Evolutionary conservation across 2,797 vertebrate species (phyloP), one percentile per base, ranked within the genome.

Genomic region (Clarias fuscus): DNA sequence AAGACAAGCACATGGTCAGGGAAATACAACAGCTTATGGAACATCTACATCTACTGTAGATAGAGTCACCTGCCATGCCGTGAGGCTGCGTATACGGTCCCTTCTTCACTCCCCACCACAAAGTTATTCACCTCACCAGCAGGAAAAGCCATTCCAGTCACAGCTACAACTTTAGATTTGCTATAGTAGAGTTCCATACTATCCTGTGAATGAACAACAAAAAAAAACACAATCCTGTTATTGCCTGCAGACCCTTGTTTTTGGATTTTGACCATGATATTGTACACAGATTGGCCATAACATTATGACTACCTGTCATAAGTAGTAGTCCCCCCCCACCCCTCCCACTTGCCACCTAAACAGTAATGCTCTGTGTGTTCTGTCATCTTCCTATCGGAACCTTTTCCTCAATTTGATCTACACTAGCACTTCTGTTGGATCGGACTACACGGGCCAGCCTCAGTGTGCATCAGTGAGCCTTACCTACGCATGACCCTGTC

Each of bases 141-240:
- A 48, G 97, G 97, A 91, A 97, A 97, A 85, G 96, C 97, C 96
- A 97, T 97, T 90, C 96, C 96, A 3, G 97, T 97, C 84, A 97
- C 97, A 0, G 96, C 96, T 82, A 97, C 96, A 2, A 96, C 90
- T 86, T 97, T 97, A 86, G 96, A 97, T 89, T 97, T 97, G 89
- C 96, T 97, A 92, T 96, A 96, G 65, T 96, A 94, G 90, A 97
- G 93, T 91, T 97, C 96, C 96, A 97, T 97, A 91, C 96, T 97
- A 90, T 97, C 97, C 97, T 97, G 92, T 83, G 67, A 75, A 84
- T n/a, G 17, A 62, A 64, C 14, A n/a, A 37, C 1, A 71, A 8
- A 18, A 8, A 18, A 43, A 59, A 70, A 33, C 8, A 30, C 68
- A 75, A 18, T 75, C 15, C 27, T 40, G 33, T 79, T n/a, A 53